Conservation (phyloP, 2,797 vertebrate genomes). For the Artibeus lituratus region DNA sequence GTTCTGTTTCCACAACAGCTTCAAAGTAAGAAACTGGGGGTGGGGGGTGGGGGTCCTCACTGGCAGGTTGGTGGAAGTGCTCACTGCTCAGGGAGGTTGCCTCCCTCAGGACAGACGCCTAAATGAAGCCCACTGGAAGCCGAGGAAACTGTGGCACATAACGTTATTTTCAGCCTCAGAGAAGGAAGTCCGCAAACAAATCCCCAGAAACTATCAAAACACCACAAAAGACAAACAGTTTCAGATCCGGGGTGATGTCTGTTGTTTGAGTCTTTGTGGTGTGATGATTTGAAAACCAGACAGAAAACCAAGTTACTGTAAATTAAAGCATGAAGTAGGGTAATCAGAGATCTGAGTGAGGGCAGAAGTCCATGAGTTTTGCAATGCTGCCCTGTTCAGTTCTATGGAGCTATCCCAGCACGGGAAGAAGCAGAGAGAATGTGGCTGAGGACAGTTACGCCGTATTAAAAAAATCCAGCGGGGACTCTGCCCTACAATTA, state of each 20-base stretch:
- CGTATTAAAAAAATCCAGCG: not conserved
- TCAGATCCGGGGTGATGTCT: not conserved
- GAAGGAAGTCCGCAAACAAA: constrained; percentile 12
- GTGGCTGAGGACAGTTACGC: rapidly evolving
- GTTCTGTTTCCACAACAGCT: not conserved
- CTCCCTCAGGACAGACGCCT: not conserved
- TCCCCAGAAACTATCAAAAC: constrained; percentile 11
- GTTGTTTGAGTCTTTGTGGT: not conserved
- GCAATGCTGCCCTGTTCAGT: not conserved
- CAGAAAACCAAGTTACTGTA: not conserved
- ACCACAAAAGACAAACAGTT: constrained; percentile 24
- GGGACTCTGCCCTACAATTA: not conserved
- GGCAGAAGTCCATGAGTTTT: not conserved
- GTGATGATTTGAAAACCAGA: not conserved
- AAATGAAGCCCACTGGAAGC: not conserved
- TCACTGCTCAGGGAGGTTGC: not conserved
- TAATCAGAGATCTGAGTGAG: not conserved
- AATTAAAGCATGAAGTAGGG: not conserved
- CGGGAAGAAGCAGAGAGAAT: not conserved
- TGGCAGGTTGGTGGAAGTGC: not conserved
- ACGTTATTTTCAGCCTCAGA: not conserved
- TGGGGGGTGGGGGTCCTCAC: not conserved
- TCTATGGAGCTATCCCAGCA: not conserved
- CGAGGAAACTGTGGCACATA: not conserved
- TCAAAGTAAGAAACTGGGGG: not conserved